Percentiles rank a stretch among this genome's conserved stretches.
Evolutionary conservation across 2,888 invertebrate species (phyloP).

Genomic region (Amitus sp.): DNA sequence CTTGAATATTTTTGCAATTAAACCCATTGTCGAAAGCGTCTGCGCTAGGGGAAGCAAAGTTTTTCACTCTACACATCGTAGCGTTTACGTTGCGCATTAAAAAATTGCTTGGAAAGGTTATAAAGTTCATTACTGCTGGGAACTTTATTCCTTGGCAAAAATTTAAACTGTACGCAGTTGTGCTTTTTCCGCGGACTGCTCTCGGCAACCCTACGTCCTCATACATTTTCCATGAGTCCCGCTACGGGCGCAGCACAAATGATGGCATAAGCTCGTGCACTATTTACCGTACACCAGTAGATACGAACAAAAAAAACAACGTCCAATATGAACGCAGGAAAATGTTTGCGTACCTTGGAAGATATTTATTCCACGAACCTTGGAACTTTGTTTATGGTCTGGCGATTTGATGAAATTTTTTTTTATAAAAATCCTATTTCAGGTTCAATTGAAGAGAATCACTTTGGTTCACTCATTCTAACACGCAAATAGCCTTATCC

Average conservation of each 20-base stretch:
- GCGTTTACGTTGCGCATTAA: neutral
- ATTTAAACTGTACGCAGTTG: conserved; percentile 25
- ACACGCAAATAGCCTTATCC: too few relatives aligned
- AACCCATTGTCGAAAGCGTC: too few relatives aligned
- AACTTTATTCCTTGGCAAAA: conserved; percentile 29
- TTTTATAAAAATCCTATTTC: too few relatives aligned
- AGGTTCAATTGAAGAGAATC: too few relatives aligned
- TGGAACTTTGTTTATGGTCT: too few relatives aligned
- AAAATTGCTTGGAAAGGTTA: neutral
- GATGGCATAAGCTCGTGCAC: conserved; percentile 31
- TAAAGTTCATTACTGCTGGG: conserved; percentile 19
- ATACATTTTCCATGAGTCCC: conserved; percentile 59
- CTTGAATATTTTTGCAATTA: too few relatives aligned
- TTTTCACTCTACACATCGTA: neutral
- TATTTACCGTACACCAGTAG: conserved; percentile 31
- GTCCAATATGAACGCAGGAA: conserved; percentile 27
- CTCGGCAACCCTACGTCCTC: conserved; percentile 41
- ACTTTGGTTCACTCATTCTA: too few relatives aligned
- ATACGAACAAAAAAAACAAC: conserved; percentile 19
- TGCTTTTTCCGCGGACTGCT: conserved; percentile 18
- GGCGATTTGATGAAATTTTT: too few relatives aligned
- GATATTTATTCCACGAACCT: too few relatives aligned
- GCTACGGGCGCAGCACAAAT: conserved; percentile 26
- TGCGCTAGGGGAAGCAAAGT: too few relatives aligned
- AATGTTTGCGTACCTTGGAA: conserved; percentile 34